Evolutionary conservation across 2,888 invertebrate genomes (phyloP), one percentile per base, ranked within the genome.

Genomic region (Eupithecia dodoneata): DNA sequence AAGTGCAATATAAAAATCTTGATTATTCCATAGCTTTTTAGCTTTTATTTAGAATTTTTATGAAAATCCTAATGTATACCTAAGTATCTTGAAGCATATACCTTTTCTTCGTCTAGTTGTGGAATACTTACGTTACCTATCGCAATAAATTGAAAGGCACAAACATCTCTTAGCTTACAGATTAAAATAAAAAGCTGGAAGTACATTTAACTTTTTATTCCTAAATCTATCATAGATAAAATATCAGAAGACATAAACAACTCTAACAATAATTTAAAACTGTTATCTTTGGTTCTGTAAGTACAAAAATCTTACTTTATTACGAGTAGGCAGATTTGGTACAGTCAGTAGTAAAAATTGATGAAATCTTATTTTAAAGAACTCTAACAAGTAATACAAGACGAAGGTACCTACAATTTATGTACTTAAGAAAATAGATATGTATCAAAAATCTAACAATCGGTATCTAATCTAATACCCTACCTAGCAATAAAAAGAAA

Each of bases 281-380:
- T 10, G 13, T 13, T 18, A 66, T 42, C 15, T 66, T 42, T 66
- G 13, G n/a, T 76, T 70, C 45, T 18, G 42, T 75, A 78, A 75
- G 73, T 78, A 78, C 75, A 75, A 74, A 69, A 47, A 63, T 72
- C 44, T 49, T 66, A 49, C 13, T 72, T 63, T 45, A 45, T 44
- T 42, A 71, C n/a, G n/a, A 59, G 42, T 15, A 55, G 71, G 71
- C 71, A 71, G 71, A 59, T 63, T 18, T 30, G 30, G 30, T 63
- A 59, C 59, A 63, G 55, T 59, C 55, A 18, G 30, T 63, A 30
- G 30, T 63, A 2, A 63, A 63, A 63, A 30, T 63, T 42, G 42
- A 30, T 66, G 65, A 42, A 66, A 66, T 55, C 13, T 59, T 30
- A 63, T 30, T 18, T 30, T 30, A 7, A 4, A 63, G 30, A 63